Base-by-base conservation (phyloP, 2,888 invertebrate genomes). In the Calephelis perditalis region DNA sequence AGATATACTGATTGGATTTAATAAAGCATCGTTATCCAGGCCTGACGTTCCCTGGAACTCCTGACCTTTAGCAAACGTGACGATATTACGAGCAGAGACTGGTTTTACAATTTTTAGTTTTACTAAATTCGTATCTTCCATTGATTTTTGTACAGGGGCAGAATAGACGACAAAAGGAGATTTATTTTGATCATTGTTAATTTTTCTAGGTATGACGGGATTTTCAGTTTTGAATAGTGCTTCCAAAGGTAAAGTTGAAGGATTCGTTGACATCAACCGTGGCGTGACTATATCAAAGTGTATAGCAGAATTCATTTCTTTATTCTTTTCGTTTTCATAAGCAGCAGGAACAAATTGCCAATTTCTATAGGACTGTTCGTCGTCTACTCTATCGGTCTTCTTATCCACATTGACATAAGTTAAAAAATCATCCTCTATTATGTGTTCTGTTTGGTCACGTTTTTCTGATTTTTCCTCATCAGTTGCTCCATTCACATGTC, bases 201-300 rank as follows among this genome's bases (percentile, higher is more conserved):
- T 67, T 74, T 82, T 81, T 63, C 75, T 78, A 5, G 79, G 78
- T 64, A 72, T 78, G 3, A 76, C 63, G 0, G 91, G 87, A 58
- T 81, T 84, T 73, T 92, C 84, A 61, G 91, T 91, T 74, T 92
- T 92, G 70, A 95, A 95, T 8, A 95, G 79, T 2, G 92, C 94
- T 82, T 95, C 94, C 66, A 95, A 77, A 10, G 95, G 83, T 65
- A 95, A 91, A 1, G 94, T 95, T 0, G 94, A 94, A 1, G 93
- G 92, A 76, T 94, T 92, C 8, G 81, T 86, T 1, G 75, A 67
- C 73, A 81, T 77, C 3, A 79, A 74, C 47, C 84, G 81, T 9
- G 86, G 86, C 6, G 89, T 88, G 1, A 86, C 77, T 47, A 84
- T 74, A 66, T 92, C 87, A 63, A 81, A 84, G 63, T 67, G 79